phyloP scores from a whole-genome alignment of 1,140 invertebrate species.

The Maniola jurtina region DNA sequence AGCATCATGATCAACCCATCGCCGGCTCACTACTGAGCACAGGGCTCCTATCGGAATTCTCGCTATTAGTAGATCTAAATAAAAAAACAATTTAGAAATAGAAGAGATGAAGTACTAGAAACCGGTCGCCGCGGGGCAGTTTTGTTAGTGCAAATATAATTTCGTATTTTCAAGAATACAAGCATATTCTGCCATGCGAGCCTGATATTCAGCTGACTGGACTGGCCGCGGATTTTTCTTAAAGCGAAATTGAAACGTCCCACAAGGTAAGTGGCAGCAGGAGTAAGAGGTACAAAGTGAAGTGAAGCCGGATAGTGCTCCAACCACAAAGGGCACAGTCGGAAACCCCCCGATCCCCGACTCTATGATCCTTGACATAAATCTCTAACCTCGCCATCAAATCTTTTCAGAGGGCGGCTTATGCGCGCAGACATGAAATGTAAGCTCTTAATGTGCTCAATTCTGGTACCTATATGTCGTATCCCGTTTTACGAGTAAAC shows the following conservation, averaged over 20 bases:
- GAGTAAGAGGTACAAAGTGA: conserved; percentile 72
- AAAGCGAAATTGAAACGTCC: conserved; percentile 73
- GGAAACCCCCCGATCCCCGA: conserved; percentile 71
- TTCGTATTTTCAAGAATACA: background rate
- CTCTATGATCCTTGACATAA: conserved; percentile 78
- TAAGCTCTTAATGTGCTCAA: conserved; percentile 70
- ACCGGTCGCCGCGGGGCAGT: background rate
- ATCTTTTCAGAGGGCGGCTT: conserved; percentile 74
- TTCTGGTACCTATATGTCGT: conserved; percentile 44
- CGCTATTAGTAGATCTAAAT: no score
- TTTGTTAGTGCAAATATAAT: background rate
- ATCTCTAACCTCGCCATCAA: conserved; percentile 77
- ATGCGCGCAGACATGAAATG: conserved; percentile 69
- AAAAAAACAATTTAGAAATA: no score
- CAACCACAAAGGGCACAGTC: conserved; percentile 74
- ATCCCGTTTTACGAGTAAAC: conserved; percentile 35
- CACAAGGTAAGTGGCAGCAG: conserved; percentile 69
- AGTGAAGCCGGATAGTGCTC: conserved; percentile 74
- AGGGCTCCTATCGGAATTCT: no score
- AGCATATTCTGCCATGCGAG: background rate
- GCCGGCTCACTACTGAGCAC: no score
- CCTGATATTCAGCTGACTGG: conserved; percentile 19
- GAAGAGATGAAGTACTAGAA: background rate
- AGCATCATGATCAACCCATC: no score
- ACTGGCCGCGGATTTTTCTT: conserved; percentile 31